A percentile compares a stretch with the other conserved stretches of the same genome.
These are phyloP conservation scores for Poicephalus gulielmi DNA, from an alignment of 2,113 vertebrate species.

Conservation along the genomic window DNA sequence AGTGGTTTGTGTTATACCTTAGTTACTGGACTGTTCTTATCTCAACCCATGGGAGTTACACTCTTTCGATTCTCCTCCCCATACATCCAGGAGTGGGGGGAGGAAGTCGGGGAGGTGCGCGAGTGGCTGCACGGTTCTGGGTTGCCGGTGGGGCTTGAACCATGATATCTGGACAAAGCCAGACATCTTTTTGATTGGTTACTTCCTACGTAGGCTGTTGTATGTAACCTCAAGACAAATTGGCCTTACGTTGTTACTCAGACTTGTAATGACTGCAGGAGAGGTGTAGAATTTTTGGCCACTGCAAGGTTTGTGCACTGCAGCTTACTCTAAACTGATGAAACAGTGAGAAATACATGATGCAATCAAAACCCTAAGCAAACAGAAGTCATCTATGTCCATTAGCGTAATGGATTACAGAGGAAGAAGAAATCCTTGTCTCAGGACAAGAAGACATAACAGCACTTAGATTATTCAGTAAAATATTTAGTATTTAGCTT, in stretches of 20 bases:
- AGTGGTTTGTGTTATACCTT: no score
- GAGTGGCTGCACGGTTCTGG: no score
- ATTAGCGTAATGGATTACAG: background rate
- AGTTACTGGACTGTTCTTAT: no score
- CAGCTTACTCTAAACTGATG: background rate
- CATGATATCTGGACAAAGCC: background rate
- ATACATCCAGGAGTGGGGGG: no score
- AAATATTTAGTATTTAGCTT: background rate
- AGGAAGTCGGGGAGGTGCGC: no score
- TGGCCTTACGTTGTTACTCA: background rate
- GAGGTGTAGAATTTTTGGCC: background rate
- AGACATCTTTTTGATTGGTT: background rate
- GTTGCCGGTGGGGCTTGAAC: no score
- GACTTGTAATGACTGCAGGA: background rate
- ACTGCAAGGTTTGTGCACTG: background rate
- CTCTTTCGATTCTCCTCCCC: no score
- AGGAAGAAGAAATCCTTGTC: background rate
- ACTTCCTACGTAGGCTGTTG: background rate
- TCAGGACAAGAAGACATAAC: background rate
- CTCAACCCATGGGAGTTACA: no score
- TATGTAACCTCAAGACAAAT: background rate
- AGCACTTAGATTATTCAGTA: background rate
- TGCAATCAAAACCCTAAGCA: background rate
- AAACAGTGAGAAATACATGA: background rate
- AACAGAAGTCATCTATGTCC: background rate